Evolutionary conservation across 2,888 invertebrate species (phyloP), one percentile per base, ranked within the genome.

Genomic region (Crematogaster levior): DNA sequence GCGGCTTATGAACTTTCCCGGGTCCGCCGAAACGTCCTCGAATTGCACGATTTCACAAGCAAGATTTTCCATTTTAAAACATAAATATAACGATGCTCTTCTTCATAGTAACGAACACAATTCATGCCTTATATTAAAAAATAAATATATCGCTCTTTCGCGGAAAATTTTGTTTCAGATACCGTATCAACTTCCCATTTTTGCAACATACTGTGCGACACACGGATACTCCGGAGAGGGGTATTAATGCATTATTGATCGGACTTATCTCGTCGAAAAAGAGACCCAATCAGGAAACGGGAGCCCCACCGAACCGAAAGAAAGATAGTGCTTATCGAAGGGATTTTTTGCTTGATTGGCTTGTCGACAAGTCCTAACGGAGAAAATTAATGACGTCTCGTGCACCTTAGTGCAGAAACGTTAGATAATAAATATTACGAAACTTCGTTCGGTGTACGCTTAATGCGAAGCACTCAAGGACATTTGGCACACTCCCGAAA

Each of bases 1-100:
- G 75, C 87, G 70, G 89, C 84, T 92, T 91, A 89, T 91, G 90
- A 90, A 90, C 86, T 86, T 89, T 85, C 82, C 77, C 70, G 63
- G 85, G 70, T 77, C 65, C 40, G 80, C 68, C 56, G 79, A 46
- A 73, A 61, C 68, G 74, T 56, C 68, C 37, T 81, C 83, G 85
- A 72, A 73, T 63, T 15, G 74, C 37, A 46, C 61, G 24, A 63
- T 48, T 74, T 74, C n/a, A 3, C 40, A 15, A 10, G n/a, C n/a
- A 5, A 34, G 15, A 34, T 63, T 10, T 63, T 30, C 27, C 3
- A 15, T 30, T 43, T 7, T 30, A 21, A 58, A n/a, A 58, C 43
- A 5, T 30, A 40, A 72, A 56, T 27, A 9, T 60, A 53, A 43
- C 30, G 15, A 15, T n/a, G 3, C 21, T n/a, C 30, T 48, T 15